Evolutionary conservation across 2,113 vertebrate species (phyloP).

Genomic region (Gallinago media): DNA sequence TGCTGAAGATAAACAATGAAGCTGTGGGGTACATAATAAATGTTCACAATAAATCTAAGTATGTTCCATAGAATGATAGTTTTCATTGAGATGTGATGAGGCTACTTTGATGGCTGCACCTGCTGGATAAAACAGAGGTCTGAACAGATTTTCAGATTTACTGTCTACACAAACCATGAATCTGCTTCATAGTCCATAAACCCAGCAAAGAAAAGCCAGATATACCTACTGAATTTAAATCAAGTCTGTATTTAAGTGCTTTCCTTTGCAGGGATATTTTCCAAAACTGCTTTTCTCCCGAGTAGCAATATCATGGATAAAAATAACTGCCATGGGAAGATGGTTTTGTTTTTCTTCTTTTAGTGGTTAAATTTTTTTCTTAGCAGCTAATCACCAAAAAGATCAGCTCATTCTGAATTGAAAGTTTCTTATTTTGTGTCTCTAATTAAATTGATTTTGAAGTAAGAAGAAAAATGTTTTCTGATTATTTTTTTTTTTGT

Average conservation of each 20-base stretch:
- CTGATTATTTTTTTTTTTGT: background rate
- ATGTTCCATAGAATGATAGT: background rate
- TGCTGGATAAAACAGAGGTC: background rate
- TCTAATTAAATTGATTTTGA: background rate
- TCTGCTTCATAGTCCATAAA: background rate
- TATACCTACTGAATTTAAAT: background rate
- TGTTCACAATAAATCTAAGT: background rate
- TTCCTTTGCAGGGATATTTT: background rate
- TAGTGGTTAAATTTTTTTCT: background rate
- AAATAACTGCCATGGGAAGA: background rate
- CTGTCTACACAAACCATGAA: background rate
- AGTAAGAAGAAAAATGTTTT: background rate
- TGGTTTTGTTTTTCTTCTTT: background rate
- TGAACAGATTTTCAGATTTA: background rate
- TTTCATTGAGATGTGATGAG: background rate
- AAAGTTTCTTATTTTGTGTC: background rate
- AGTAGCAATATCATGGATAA: background rate
- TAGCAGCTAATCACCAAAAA: background rate
- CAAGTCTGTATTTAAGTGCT: background rate
- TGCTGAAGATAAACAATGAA: background rate
- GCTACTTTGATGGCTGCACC: background rate
- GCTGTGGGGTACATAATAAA: background rate
- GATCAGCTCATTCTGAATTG: background rate
- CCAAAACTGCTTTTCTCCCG: background rate
- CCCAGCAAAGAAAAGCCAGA: background rate